Base-by-base conservation (phyloP, 2,113 vertebrate genomes). In the Brevimyrus niger region DNA sequence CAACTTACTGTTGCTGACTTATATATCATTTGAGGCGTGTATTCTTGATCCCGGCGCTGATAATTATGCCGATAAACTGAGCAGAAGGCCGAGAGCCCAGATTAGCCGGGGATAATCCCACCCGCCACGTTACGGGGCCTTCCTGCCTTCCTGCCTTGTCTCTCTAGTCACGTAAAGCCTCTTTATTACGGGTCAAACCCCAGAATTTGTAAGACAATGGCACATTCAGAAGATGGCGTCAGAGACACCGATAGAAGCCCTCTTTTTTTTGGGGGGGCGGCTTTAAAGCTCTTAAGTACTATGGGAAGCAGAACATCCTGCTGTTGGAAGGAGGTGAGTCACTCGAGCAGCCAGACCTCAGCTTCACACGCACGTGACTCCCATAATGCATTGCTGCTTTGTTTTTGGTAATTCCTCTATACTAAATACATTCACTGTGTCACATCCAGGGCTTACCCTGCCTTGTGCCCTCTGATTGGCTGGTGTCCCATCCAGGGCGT, bases 41-140 rank as follows among this genome's bases (percentile, higher is more conserved):
- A 91, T 91, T 87, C 53, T 10, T 92, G 93, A 94, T 90, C 93
- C 90, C 89, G 93, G 93, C 50, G 91, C 92, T 51, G 91, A 92
- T 95, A 95, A 95, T 94, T 92, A 94, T 90, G 88, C 89, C 88
- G 91, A 90, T 94, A 94, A 94, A 94, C 91, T 90, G 90, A 90
- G 89, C 50, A 55, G 8, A 89, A 65, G 89, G 90, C 92, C 46
- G 92, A 92, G 90, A 92, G 93, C 92, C 92, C 91, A 90, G 47
- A 53, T 89, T 89, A 55, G 42, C 84, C 4, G 44, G 73, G 9
- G 88, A 82, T 44, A 42, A 76, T 84, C 65, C 80, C 50, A 84
- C 48, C 17, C 19, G 50, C 21, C 1, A 23, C 15, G 50, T 9
- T 47, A 4, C 4, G 15, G 35, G 80, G 80, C 10, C 10, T n/a